These are phyloP conservation scores for Pangasianodon gigas DNA, from an alignment of 2,113 vertebrate species.

Conservation along the genomic window DNA sequence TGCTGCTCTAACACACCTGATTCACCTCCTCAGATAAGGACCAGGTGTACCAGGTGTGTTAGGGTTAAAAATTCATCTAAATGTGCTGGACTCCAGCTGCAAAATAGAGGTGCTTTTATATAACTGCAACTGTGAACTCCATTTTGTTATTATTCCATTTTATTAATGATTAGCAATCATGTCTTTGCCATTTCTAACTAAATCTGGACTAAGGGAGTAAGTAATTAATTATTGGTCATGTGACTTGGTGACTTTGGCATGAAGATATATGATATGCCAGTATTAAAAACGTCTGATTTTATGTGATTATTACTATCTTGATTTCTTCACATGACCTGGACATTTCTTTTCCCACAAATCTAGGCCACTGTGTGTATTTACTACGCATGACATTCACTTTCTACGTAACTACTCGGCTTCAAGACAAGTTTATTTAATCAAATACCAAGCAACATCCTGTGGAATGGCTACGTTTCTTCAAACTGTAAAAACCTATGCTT, in stretches of 20 bases:
- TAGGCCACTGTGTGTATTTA: background rate
- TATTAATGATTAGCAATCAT: background rate
- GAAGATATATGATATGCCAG: background rate
- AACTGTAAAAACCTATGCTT: background rate
- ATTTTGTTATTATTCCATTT: background rate
- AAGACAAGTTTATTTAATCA: background rate
- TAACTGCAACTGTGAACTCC: background rate
- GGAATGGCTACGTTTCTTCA: background rate
- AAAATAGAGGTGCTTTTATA: background rate
- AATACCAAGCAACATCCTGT: background rate
- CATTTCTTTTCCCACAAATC: background rate
- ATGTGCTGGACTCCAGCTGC: background rate
- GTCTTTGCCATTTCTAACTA: background rate
- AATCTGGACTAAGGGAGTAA: background rate
- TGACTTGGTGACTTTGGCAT: background rate
- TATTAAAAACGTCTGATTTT: background rate
- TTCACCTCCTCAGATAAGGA: background rate
- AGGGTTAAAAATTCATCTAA: background rate
- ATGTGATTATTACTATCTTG: background rate
- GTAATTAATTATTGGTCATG: background rate
- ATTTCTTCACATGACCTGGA: background rate
- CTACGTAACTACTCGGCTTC: background rate
- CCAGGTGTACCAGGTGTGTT: background rate
- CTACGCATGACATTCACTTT: background rate
- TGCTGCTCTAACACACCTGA: background rate